A percentile compares a stretch with the other conserved stretches of the same genome.
Evolutionary conservation across 2,797 vertebrate species (phyloP).

Genomic region (Acipenser transmontanus): DNA sequence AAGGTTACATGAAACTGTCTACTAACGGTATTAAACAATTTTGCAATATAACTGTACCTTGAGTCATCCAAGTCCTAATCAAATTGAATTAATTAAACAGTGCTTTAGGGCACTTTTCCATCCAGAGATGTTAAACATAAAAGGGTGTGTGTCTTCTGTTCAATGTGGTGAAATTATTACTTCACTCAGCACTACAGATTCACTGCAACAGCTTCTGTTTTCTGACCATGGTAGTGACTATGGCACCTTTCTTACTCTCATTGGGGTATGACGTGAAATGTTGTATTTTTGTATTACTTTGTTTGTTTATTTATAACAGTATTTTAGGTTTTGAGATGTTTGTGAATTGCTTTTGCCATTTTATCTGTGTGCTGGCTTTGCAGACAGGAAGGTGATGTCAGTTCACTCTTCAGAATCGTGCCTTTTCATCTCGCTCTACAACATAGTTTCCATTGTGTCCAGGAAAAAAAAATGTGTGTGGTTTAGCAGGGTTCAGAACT

Average conservation of each 20-base stretch:
- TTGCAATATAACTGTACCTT: constrained; percentile 1
- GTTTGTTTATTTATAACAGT: too few species aligned
- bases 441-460: too few species aligned
- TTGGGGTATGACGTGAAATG: too few species aligned
- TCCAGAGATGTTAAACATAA: background rate
- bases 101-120: background rate
- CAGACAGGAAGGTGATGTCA: too few species aligned
- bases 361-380: too few species aligned
- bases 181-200: background rate
- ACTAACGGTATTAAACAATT: background rate
- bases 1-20: constrained; percentile 1
- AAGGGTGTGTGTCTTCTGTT: background rate
- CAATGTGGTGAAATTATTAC: background rate
- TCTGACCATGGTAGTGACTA: background rate
- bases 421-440: too few species aligned
- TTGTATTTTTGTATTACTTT: too few species aligned
- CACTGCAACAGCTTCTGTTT: background rate
- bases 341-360: too few species aligned
- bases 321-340: too few species aligned
- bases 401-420: too few species aligned
- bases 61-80: constrained; percentile 11
- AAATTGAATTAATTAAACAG: constrained; percentile 7
- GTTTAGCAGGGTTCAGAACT: too few species aligned
- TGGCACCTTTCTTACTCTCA: background rate
- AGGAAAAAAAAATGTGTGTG: too few species aligned